Conservation (phyloP, 1,140 invertebrate species). For the Hyposmocoma kahamanoa region DNA sequence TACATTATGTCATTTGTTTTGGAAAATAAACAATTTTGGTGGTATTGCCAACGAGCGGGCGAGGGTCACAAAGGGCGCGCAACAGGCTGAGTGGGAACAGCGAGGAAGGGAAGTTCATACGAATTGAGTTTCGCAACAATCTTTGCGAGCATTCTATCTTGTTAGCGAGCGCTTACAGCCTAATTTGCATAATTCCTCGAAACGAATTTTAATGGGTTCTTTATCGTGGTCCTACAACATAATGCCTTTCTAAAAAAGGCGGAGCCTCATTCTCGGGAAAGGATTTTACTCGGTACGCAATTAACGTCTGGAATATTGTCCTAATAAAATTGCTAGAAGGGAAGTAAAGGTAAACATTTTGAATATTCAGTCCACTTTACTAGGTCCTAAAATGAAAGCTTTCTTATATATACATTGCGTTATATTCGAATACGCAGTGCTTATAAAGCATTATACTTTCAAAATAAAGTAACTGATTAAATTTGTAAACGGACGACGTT, state of each 20-base stretch:
- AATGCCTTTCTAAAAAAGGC: conserved; percentile 37
- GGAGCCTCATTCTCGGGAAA: conserved; percentile 15
- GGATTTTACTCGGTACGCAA: conserved; percentile 13
- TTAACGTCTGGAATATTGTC: too few species aligned
- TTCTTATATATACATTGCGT: too few species aligned
- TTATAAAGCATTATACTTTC: too few species aligned
- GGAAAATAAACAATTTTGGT: not conserved
- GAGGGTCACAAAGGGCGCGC: conserved; percentile 24
- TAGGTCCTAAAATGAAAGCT: too few species aligned
- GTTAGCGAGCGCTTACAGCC: conserved; percentile 45
- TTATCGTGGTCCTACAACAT: conserved; percentile 44
- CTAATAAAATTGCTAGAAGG: too few species aligned
- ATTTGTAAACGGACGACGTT: too few species aligned
- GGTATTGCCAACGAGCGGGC: not conserved
- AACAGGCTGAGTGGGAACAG: conserved; percentile 17
- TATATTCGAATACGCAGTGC: too few species aligned
- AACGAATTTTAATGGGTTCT: conserved; percentile 49
- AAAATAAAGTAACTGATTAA: too few species aligned
- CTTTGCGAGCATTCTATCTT: conserved; percentile 40
- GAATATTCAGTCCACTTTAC: too few species aligned
- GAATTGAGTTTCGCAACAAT: conserved; percentile 54
- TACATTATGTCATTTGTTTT: not conserved
- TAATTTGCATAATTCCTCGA: conserved; percentile 57
- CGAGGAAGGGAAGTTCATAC: conserved; percentile 26
- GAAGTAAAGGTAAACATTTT: too few species aligned